Evolutionary conservation across 2,888 invertebrate species (phyloP).

Genomic region (Drosophila atripex): DNA sequence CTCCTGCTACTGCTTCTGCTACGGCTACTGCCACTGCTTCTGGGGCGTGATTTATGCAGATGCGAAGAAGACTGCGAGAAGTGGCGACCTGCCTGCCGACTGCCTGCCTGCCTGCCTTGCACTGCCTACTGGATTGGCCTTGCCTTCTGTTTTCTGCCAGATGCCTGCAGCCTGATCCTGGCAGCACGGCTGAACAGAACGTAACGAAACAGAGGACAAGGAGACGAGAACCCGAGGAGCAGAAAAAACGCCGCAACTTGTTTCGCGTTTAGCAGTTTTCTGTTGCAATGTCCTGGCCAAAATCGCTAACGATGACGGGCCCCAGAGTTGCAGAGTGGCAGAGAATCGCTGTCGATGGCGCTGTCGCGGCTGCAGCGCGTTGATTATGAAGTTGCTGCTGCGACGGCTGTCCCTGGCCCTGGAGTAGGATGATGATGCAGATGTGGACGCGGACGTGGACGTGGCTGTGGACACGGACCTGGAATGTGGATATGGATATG

Average conservation of each 20-base stretch:
- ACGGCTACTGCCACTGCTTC: conserved; percentile 35
- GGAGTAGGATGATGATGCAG: conserved; percentile 35
- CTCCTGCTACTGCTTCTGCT: conserved; percentile 44
- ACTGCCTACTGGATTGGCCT: conserved; percentile 69
- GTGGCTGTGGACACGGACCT: conserved; percentile 5
- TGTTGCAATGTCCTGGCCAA: conserved; percentile 80
- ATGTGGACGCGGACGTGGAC: conserved; percentile 13
- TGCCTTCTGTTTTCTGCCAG: conserved; percentile 55
- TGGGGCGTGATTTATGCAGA: conserved; percentile 71
- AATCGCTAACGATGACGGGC: conserved; percentile 79
- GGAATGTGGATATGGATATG: conserved; percentile 18
- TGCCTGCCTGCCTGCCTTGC: conserved; percentile 79
- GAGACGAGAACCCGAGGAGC: conserved; percentile 72
- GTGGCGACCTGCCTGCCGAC: conserved; percentile 73
- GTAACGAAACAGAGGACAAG: conserved; percentile 48
- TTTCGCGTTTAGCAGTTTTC: conserved; percentile 83
- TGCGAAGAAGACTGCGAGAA: conserved; percentile 76
- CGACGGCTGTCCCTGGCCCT: conserved; percentile 7
- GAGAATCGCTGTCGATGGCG: conserved; percentile 58
- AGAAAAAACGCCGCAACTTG: conserved; percentile 83
- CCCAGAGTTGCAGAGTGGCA: conserved; percentile 57
- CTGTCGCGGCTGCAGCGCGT: conserved; percentile 65
- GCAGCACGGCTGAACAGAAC: conserved; percentile 32
- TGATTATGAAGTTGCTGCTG: conserved; percentile 59
- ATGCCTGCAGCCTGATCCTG: conserved; percentile 47